These are phyloP conservation scores for Zaprionus obscuricornis DNA, from an alignment of 2,888 invertebrate genomes.

Conservation along the genomic window DNA sequence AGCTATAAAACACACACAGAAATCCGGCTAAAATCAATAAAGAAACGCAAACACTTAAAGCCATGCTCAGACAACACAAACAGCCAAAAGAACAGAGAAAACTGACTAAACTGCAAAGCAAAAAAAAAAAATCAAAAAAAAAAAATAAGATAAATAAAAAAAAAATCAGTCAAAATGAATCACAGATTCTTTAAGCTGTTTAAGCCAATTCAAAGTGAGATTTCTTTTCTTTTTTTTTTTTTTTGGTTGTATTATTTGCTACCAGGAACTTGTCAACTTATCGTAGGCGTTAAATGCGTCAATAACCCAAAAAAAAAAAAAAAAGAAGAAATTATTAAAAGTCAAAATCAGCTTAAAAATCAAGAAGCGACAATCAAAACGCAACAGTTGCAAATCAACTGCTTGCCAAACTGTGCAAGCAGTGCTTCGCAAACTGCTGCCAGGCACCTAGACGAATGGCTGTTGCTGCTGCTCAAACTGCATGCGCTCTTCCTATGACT, in stretches of 20 bases:
- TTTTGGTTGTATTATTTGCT: too few relatives aligned
- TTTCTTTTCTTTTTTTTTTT: slow-evolving; percentile 21
- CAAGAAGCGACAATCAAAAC: slow-evolving; percentile 4
- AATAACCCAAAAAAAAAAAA: too few relatives aligned
- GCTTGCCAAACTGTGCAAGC: slow-evolving; percentile 2
- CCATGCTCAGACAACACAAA: slow-evolving; percentile 59
- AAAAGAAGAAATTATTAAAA: too few relatives aligned
- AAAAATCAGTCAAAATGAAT: slow-evolving; percentile 30
- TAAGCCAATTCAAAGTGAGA: slow-evolving; percentile 6
- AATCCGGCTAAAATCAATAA: slow-evolving; percentile 75
- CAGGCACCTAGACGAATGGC: background rate
- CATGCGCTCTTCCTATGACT: background rate
- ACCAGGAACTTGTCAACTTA: slow-evolving; percentile 30
- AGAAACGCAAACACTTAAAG: slow-evolving; percentile 60
- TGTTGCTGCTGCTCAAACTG: background rate
- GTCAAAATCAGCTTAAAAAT: slow-evolving; percentile 29
- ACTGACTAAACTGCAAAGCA: too few relatives aligned
- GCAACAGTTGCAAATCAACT: background rate
- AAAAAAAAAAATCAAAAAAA: too few relatives aligned
- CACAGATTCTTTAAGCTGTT: slow-evolving; percentile 28
- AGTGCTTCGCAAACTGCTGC: too few relatives aligned
- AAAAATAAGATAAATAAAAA: too few relatives aligned
- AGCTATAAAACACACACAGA: too few relatives aligned
- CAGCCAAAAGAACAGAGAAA: too few relatives aligned
- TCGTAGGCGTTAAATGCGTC: slow-evolving; percentile 31